A percentile compares a stretch with the other conserved stretches of the same genome.
phyloP scores from a whole-genome alignment of 2,797 vertebrate species.

The Platalea minor region DNA sequence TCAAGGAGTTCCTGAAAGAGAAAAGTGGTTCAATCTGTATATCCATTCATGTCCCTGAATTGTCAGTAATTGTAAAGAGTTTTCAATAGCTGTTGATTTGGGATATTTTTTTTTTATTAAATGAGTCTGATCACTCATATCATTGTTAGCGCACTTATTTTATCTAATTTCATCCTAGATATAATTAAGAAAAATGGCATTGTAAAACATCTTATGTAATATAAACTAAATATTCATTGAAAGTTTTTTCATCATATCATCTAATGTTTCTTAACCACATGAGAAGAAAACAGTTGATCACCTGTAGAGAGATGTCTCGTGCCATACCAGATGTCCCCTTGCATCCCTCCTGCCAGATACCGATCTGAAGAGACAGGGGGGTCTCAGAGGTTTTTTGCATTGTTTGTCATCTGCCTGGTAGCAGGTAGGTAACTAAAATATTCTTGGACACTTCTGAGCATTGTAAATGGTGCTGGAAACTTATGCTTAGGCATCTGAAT shows the following conservation, averaged over 20 bases:
- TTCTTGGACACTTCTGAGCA: neutral
- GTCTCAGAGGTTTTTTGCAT: neutral
- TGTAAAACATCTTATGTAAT: neutral
- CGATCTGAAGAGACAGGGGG: neutral
- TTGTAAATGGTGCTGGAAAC: neutral
- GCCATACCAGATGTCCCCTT: neutral
- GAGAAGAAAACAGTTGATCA: neutral
- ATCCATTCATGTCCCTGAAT: neutral
- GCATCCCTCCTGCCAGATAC: neutral
- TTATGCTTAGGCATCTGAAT: neutral
- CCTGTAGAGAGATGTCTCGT: neutral
- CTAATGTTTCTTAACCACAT: neutral
- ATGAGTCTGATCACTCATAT: neutral
- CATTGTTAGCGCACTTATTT: neutral
- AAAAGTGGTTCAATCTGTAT: neutral
- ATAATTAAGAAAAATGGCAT: neutral
- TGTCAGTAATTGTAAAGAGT: too few relatives aligned
- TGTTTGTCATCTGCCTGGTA: neutral
- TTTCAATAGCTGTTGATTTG: neutral
- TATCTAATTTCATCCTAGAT: neutral
- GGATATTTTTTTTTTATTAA: neutral
- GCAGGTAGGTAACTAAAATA: neutral
- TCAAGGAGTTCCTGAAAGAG: neutral
- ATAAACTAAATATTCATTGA: neutral
- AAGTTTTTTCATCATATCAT: neutral